Evolutionary conservation across 2,888 invertebrate species (phyloP).

Genomic region (Cryptus armator): DNA sequence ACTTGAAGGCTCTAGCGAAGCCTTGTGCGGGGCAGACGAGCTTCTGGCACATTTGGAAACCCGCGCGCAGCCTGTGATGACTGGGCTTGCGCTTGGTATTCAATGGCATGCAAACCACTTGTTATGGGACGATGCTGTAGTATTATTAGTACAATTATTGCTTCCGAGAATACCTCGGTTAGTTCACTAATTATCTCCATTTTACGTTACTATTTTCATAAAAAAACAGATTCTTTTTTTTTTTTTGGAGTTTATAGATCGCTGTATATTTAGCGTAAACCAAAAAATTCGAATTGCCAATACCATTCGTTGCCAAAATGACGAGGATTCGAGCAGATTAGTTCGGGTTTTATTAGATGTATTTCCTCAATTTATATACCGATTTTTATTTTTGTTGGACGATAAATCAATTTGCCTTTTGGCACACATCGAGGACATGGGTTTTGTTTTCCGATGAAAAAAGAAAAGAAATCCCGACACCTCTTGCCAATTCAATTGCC

Average conservation of each 20-base stretch:
- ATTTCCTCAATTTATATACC: not conserved
- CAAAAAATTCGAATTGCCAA: too few species aligned
- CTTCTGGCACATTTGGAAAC: conserved; percentile 14
- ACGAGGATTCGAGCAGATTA: too few species aligned
- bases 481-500: not conserved
- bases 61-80: not conserved
- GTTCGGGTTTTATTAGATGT: too few species aligned
- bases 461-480: not conserved
- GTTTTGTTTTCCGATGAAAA: not conserved
- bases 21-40: conserved; percentile 11
- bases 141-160: not conserved
- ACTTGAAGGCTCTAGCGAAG: conserved; percentile 15
- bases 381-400: not conserved
- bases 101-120: not conserved
- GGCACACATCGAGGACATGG: not conserved
- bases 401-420: not conserved
- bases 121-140: not conserved
- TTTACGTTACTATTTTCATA: too few species aligned
- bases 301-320: too few species aligned
- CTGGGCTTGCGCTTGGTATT: not conserved
- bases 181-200: not conserved
- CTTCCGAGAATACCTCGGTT: not conserved
- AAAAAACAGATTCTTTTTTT: too few species aligned
- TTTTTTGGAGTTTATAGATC: too few species aligned
- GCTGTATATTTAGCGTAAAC: too few species aligned